Conservation (phyloP, 2,888 invertebrate genomes). For the Ormyrus rosae region DNA sequence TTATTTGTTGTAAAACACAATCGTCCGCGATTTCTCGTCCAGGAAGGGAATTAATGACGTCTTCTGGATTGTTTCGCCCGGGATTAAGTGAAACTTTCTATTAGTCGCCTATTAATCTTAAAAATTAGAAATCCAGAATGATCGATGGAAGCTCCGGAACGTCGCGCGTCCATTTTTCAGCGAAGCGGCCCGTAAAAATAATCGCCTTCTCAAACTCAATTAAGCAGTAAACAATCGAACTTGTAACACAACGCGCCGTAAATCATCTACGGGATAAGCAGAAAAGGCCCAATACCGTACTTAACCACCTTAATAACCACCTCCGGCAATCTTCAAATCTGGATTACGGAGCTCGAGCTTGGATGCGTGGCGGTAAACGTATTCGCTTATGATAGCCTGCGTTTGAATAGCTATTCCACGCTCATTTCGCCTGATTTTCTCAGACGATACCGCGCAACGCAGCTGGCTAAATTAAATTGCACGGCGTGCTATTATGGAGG, state of each 20-base stretch:
- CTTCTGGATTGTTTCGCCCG: background rate
- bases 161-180: background rate
- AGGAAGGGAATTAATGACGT: background rate
- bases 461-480: background rate
- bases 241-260: background rate
- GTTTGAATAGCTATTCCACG: background rate
- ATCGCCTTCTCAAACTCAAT: conserved; percentile 6
- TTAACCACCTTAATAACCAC: conserved; percentile 16
- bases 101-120: background rate
- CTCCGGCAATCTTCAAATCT: conserved; percentile 30
- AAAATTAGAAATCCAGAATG: background rate
- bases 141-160: background rate
- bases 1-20: conserved; percentile 3
- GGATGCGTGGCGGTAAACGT: conserved; percentile 3
- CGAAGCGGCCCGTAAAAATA: background rate
- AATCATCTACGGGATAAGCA: conserved; percentile 14
- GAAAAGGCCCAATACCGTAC: conserved; percentile 17
- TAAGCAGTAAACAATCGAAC: conserved; percentile 6
- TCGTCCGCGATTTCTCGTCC: background rate
- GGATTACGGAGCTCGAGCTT: conserved; percentile 17
- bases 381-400: conserved; percentile 6
- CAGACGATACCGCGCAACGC: background rate
- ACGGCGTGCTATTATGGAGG: background rate
- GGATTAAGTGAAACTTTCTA: background rate
- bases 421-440: conserved; percentile 19